These are phyloP conservation scores for Drosophila bocqueti DNA, from an alignment of 1,140 invertebrate genomes.

Conservation along the genomic window DNA sequence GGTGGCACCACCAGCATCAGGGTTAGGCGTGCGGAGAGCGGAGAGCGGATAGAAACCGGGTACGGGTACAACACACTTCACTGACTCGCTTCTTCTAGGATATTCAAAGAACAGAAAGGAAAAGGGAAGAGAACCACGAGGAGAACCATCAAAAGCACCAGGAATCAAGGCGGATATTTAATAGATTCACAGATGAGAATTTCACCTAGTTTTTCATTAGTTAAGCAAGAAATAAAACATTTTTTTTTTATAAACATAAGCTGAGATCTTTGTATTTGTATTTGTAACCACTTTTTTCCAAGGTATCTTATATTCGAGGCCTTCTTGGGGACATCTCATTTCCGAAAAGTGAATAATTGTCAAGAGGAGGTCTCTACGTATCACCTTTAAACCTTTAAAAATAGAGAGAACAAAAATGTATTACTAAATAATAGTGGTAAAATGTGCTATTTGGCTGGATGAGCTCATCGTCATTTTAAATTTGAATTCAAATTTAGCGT, in stretches of 20 bases:
- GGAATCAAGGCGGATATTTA: slow-evolving; percentile 14
- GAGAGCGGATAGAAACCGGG: not conserved
- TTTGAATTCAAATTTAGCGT: too few species aligned
- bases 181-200: slow-evolving; percentile 9
- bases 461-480: too few species aligned
- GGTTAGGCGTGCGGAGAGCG: slow-evolving; percentile 22
- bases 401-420: too few species aligned
- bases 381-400: too few species aligned
- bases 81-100: slow-evolving; percentile 25
- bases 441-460: too few species aligned
- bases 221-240: slow-evolving; percentile 45
- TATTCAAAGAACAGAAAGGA: slow-evolving; percentile 19
- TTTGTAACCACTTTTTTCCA: too few species aligned
- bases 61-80: slow-evolving; percentile 3
- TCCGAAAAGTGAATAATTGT: too few species aligned
- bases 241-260: slow-evolving; percentile 35
- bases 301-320: too few species aligned
- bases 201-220: slow-evolving; percentile 27
- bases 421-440: too few species aligned
- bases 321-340: too few species aligned
- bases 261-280: too few species aligned
- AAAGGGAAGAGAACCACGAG: not conserved
- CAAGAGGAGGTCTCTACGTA: too few species aligned
- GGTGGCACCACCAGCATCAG: slow-evolving; percentile 79
- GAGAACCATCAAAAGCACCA: slow-evolving; percentile 11